A percentile compares a stretch with the other conserved stretches of the same genome.
Evolutionary conservation across 2,113 vertebrate species (phyloP).

Genomic region (Nothobranchius furzeri): DNA sequence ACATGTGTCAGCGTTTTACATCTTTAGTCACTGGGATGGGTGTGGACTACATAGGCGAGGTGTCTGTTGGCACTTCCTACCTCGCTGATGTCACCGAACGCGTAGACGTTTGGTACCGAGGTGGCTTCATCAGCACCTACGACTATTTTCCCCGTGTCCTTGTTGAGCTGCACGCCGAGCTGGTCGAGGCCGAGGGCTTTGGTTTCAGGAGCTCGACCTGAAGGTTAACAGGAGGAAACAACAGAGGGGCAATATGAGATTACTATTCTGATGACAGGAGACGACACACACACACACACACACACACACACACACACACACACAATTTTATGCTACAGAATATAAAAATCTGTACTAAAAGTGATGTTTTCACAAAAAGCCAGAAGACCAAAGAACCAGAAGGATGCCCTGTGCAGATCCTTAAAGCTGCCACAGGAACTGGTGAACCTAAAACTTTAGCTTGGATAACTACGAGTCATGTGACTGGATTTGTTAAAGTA

Average conservation of each 20-base stretch:
- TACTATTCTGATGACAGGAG: constrained; percentile 18
- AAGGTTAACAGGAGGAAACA: constrained; percentile 32
- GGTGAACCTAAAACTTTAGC: no score
- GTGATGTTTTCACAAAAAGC: not conserved
- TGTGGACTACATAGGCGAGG: not conserved
- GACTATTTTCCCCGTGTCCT: constrained; percentile 85
- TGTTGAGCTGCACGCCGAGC: constrained; percentile 80
- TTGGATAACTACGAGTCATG: not conserved
- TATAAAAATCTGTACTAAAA: not conserved
- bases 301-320: not conserved
- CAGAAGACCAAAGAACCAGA: not conserved
- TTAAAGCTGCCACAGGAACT: no score
- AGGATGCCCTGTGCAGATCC: not conserved
- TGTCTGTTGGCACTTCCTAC: constrained; percentile 62
- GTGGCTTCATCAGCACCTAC: constrained; percentile 85
- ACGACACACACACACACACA: not conserved
- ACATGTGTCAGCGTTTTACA: no score
- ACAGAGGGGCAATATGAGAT: constrained; percentile 17
- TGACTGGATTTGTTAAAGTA: not conserved
- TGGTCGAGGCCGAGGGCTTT: constrained; percentile 81
- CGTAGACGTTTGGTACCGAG: constrained; percentile 88
- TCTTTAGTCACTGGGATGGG: not conserved
- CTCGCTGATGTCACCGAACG: constrained; percentile 90
- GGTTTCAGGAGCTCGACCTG: constrained; percentile 88
- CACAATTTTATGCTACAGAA: not conserved